Percentiles rank a stretch among this genome's conserved stretches.
Evolutionary conservation across 2,113 vertebrate genomes (phyloP).

Genomic region (Poeciliopsis retropinna): DNA sequence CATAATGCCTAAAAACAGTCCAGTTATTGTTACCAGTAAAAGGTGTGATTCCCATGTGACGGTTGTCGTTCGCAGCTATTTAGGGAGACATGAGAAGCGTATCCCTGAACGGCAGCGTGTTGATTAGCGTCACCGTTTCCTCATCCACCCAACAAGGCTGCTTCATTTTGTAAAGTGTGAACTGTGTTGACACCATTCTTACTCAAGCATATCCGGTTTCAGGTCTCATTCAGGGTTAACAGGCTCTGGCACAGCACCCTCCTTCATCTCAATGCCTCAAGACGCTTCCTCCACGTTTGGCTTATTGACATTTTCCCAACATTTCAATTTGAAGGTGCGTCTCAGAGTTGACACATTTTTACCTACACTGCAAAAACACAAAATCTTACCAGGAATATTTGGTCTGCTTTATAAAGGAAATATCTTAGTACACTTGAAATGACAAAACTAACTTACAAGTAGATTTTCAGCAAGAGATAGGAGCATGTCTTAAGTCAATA

Average conservation of each 20-base stretch:
- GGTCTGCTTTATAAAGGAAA: too few relatives aligned
- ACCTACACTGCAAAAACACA: neutral
- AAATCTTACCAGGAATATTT: too few relatives aligned
- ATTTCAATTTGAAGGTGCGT: neutral
- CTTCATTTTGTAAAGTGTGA: slow-evolving; percentile 23
- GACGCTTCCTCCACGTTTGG: neutral
- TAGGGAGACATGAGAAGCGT: neutral
- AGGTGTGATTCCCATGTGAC: neutral
- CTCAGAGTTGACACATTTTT: neutral
- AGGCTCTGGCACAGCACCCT: neutral
- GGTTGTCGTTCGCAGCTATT: neutral
- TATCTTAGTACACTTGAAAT: too few relatives aligned
- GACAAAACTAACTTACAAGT: too few relatives aligned
- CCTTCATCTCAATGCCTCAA: slow-evolving; percentile 12
- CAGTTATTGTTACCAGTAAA: neutral
- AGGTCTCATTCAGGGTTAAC: slow-evolving; percentile 33
- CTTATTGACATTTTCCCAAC: neutral
- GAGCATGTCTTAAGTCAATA: too few relatives aligned
- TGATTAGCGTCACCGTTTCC: slow-evolving; percentile 12
- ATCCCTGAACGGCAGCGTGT: neutral
- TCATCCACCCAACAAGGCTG: neutral
- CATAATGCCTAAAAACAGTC: neutral
- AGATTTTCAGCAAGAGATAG: too few relatives aligned
- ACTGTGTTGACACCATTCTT: slow-evolving; percentile 19
- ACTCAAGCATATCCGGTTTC: slow-evolving; percentile 37